phyloP scores from a whole-genome alignment of 2,113 vertebrate genomes.

The Pteronura brasiliensis region DNA sequence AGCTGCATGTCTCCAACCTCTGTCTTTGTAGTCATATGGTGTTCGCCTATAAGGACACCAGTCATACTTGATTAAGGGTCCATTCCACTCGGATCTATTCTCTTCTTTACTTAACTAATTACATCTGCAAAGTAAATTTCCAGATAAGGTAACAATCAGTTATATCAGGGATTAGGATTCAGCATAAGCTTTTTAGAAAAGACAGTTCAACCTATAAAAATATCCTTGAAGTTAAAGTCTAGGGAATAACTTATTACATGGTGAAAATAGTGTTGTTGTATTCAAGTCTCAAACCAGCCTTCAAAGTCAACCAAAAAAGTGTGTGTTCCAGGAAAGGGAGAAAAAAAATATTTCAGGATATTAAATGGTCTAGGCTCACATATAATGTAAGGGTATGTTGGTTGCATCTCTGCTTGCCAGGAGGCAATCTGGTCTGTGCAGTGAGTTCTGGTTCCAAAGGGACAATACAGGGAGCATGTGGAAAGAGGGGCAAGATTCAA shows the following conservation, averaged over 20 bases:
- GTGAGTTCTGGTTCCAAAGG: not conserved
- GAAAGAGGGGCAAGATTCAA: not conserved
- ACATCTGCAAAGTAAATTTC: not conserved
- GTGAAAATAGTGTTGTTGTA: not conserved
- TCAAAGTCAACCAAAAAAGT: not conserved
- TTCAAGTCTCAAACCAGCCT: not conserved
- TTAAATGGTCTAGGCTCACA: not conserved
- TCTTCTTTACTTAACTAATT: not conserved
- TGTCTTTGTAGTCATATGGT: accelerated
- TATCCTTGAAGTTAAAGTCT: not conserved
- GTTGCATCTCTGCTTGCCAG: not conserved
- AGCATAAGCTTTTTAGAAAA: not conserved
- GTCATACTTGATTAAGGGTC: not conserved
- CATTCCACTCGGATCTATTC: not conserved
- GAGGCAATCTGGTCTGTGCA: not conserved
- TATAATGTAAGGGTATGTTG: not conserved
- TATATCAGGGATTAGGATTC: not conserved
- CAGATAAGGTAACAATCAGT: not conserved
- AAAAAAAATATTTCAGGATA: not conserved
- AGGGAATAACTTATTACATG: not conserved
- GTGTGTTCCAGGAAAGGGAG: not conserved
- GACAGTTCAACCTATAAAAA: not conserved
- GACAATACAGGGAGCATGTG: not conserved
- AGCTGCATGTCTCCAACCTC: not conserved
- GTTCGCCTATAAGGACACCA: not conserved